Conservation (phyloP, 2,888 invertebrate genomes). For the Heliconius aoede region DNA sequence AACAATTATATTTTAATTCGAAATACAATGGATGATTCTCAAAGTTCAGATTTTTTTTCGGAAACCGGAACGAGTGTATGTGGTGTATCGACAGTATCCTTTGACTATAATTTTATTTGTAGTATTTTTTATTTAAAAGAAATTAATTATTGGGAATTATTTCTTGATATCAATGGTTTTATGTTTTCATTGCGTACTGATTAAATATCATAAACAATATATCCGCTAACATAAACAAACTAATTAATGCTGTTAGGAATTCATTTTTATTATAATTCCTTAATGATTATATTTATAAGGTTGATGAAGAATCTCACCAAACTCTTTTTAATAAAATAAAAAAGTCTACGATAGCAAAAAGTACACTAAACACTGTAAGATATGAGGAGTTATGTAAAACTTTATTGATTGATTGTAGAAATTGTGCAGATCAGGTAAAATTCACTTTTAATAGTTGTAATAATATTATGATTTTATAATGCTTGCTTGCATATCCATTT, state of each 20-base stretch:
- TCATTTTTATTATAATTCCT: constrained; percentile 15
- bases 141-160: neutral
- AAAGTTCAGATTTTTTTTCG: constrained; percentile 64
- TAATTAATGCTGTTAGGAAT: neutral
- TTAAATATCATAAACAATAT: no score
- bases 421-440: constrained; percentile 64
- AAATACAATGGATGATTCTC: constrained; percentile 64
- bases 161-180: neutral
- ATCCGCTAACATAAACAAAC: neutral
- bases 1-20: neutral
- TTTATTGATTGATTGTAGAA: constrained; percentile 61
- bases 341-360: constrained; percentile 49
- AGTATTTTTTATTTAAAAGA: neutral
- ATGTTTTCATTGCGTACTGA: neutral
- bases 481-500: neutral
- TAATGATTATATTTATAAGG: constrained; percentile 52
- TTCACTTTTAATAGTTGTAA: neutral
- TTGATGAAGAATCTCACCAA: constrained; percentile 57
- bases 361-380: constrained; percentile 47
- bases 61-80: constrained; percentile 53
- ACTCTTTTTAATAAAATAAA: constrained; percentile 60
- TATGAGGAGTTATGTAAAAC: constrained; percentile 56
- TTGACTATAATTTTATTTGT: constrained; percentile 15
- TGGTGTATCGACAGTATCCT: constrained; percentile 60
- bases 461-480: constrained; percentile 19